Base-by-base conservation (phyloP, 2,797 vertebrate genomes). In the Sebastiscus albofasciatus region DNA sequence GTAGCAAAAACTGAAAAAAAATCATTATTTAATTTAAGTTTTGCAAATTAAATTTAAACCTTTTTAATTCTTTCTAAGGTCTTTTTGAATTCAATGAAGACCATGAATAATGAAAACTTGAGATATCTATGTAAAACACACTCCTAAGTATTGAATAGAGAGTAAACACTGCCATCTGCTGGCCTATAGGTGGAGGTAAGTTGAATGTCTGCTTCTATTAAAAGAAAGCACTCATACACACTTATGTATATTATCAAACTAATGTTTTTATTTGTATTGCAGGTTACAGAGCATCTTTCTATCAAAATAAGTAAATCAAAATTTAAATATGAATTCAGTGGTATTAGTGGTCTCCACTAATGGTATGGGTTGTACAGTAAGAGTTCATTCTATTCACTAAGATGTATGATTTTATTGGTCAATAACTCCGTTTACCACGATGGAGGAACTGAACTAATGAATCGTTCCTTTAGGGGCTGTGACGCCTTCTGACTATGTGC, bases 241-340 rank as follows among this genome's bases (percentile, higher is more conserved):
- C 36, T 29, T 85, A 20, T 49, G 46, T 49, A 49, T 49, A 49
- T 73, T 74, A 90, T 84, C 76, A 87, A 89, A 91, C 78, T 80
- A 73, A 70, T 26, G 39, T 67, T 78, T 93, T 94, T 91, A 91
- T 93, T 93, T 87, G 68, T 89, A 79, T 75, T 88, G 79, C 82
- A 88, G 83, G 78, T 90, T 93, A 92, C 88, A 93, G 79, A 93
- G 72, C 90, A 89, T 90, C 76, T 54, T 46, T 73, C 39, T 83
- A 77, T 86, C 70, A 80, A 90, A 90, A 89, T 58, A 81, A 84
- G 42, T 55, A 67, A 88, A 87, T 55, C 75, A 67, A 31, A 67
- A 83, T 85, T 92, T 72, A 82, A 86, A 86, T 84, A 84, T 79
- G 34, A 77, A 69, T 84, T 75, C 12, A 62, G 72, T 36, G 27